These are phyloP conservation scores for Xanthia togata DNA, from an alignment of 2,888 invertebrate genomes.

Conservation along the genomic window DNA sequence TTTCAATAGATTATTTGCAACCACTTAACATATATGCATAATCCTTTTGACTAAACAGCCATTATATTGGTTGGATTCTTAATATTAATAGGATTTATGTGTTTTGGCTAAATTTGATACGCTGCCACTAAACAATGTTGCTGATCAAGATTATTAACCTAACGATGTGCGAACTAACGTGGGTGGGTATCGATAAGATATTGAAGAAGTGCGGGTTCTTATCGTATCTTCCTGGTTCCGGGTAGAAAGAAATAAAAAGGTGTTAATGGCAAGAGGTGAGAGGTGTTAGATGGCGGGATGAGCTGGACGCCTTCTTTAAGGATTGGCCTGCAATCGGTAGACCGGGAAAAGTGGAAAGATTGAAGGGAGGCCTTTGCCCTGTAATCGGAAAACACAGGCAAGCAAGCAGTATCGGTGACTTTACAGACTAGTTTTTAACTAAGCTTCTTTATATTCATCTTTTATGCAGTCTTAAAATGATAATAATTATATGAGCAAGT, in stretches of 20 bases:
- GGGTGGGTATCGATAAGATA: conserved; percentile 48
- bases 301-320: too few relatives aligned
- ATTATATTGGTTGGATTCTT: conserved; percentile 29
- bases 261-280: neutral
- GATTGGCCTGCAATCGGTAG: too few relatives aligned
- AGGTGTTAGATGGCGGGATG: too few relatives aligned
- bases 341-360: too few relatives aligned
- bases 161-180: conserved; percentile 53
- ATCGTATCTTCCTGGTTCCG: conserved; percentile 51
- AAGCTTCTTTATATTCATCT: too few relatives aligned
- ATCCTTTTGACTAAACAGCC: conserved; percentile 25
- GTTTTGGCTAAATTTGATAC: conserved; percentile 34
- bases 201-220: conserved; percentile 26
- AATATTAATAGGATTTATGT: conserved; percentile 31
- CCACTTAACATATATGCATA: conserved; percentile 56
- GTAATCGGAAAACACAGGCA: too few relatives aligned
- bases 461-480: too few relatives aligned
- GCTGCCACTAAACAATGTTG: conserved; percentile 28
- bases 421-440: too few relatives aligned
- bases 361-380: too few relatives aligned
- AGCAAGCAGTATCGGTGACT: too few relatives aligned
- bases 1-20: conserved; percentile 49
- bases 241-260: conserved; percentile 6
- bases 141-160: conserved; percentile 50
- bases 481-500: too few relatives aligned